phyloP scores from a whole-genome alignment of 2,888 invertebrate species.

The Drosophila longiperda region DNA sequence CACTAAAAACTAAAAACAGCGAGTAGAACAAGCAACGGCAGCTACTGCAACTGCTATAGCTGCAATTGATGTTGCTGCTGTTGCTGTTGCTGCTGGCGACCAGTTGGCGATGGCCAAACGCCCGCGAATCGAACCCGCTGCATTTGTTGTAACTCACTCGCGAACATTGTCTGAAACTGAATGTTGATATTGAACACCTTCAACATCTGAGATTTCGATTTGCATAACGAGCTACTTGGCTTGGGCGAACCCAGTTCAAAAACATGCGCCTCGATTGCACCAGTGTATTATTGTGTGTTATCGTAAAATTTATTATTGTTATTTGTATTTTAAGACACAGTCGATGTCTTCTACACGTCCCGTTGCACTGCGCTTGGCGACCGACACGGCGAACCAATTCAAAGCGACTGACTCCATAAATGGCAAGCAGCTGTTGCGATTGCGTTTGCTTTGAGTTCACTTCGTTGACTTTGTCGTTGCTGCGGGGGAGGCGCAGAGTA shows the following conservation, averaged over 20 bases:
- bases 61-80: constrained; percentile 9
- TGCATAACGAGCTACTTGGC: constrained; percentile 52
- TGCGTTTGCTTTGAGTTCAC: constrained; percentile 47
- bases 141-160: constrained; percentile 31
- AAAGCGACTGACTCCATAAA: constrained; percentile 72
- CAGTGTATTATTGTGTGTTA: constrained; percentile 34
- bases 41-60: constrained; percentile 14
- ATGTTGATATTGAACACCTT: constrained; percentile 48
- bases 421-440: constrained; percentile 74
- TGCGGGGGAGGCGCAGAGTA: neutral
- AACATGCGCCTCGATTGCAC: constrained; percentile 30
- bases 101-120: constrained; percentile 48
- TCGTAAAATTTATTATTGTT: constrained; percentile 41
- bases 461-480: neutral
- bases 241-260: constrained; percentile 34
- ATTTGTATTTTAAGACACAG: constrained; percentile 16
- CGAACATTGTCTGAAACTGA: constrained; percentile 21
- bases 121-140: constrained; percentile 45
- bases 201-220: constrained; percentile 45
- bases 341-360: constrained; percentile 26
- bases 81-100: constrained; percentile 30
- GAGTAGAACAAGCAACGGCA: constrained; percentile 31
- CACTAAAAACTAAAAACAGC: constrained; percentile 26
- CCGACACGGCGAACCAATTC: constrained; percentile 69
- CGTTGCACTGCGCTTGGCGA: constrained; percentile 53